Conservation (phyloP, 2,888 invertebrate genomes). For the Epistrophella euchroma region DNA sequence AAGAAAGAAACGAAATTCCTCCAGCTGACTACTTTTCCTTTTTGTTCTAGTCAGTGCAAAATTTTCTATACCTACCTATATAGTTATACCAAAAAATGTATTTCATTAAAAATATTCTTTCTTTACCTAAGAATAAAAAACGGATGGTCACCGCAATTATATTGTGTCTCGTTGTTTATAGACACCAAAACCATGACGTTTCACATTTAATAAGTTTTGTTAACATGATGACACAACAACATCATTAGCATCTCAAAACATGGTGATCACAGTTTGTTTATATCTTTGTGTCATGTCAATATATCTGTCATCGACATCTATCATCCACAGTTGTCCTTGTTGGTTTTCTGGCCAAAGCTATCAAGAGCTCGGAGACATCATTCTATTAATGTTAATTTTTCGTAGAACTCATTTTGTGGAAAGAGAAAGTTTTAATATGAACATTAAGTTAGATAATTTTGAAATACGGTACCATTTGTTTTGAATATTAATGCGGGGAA, state of each 20-base stretch:
- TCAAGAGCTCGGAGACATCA: neutral
- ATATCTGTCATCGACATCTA: constrained; percentile 52
- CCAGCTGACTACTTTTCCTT: no score
- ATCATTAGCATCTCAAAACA: constrained; percentile 41
- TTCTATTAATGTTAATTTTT: constrained; percentile 46
- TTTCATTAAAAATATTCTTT: no score
- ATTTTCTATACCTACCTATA: no score
- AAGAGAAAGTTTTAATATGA: constrained; percentile 14
- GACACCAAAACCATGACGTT: constrained; percentile 37
- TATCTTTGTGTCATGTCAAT: constrained; percentile 43
- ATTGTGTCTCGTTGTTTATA: neutral
- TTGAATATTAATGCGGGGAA: constrained; percentile 23
- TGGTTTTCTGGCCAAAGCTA: constrained; percentile 22
- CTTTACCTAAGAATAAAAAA: no score
- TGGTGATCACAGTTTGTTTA: constrained; percentile 15
- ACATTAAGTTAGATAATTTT: constrained; percentile 22
- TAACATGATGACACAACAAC: constrained; percentile 51
- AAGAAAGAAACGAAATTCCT: no score
- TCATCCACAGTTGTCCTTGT: neutral
- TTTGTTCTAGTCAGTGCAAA: no score
- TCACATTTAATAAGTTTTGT: constrained; percentile 37
- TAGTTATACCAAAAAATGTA: no score
- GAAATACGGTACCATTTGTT: constrained; percentile 13
- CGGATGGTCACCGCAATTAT: constrained; percentile 8
- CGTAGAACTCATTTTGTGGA: constrained; percentile 42